A percentile compares a stretch with the other conserved stretches of the same genome.
phyloP scores from a whole-genome alignment of 2,113 vertebrate species.

The Antennarius striatus region DNA sequence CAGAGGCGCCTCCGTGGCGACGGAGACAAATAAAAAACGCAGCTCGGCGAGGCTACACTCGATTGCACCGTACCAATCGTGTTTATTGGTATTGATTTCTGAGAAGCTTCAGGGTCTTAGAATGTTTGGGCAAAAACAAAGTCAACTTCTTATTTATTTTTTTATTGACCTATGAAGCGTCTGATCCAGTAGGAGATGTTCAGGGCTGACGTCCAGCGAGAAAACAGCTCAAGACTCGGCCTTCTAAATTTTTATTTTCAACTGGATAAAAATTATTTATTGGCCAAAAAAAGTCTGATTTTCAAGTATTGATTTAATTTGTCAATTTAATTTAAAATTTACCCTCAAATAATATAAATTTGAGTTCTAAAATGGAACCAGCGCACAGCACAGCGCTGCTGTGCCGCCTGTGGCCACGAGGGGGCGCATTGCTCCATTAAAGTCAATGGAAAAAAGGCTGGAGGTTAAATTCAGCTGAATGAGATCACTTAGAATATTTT shows the following conservation, averaged over 20 bases:
- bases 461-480: background rate
- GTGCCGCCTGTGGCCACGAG: background rate
- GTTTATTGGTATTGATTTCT: background rate
- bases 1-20: constrained; percentile 76
- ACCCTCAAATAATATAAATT: background rate
- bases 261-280: no score
- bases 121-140: background rate
- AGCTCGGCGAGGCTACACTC: background rate
- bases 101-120: background rate
- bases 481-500: no score
- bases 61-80: background rate
- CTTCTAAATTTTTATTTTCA: no score
- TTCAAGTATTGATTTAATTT: background rate
- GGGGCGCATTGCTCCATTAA: constrained; percentile 3
- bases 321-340: background rate
- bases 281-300: background rate
- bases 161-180: background rate
- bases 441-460: background rate
- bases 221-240: no score
- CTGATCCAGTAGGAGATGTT: background rate
- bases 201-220: no score
- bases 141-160: constrained; percentile 19
- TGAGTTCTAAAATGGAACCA: background rate
- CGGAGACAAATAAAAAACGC: constrained; percentile 26
- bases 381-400: background rate